Evolutionary conservation across 2,113 vertebrate genomes (phyloP).

Genomic region (Arenaria interpres): DNA sequence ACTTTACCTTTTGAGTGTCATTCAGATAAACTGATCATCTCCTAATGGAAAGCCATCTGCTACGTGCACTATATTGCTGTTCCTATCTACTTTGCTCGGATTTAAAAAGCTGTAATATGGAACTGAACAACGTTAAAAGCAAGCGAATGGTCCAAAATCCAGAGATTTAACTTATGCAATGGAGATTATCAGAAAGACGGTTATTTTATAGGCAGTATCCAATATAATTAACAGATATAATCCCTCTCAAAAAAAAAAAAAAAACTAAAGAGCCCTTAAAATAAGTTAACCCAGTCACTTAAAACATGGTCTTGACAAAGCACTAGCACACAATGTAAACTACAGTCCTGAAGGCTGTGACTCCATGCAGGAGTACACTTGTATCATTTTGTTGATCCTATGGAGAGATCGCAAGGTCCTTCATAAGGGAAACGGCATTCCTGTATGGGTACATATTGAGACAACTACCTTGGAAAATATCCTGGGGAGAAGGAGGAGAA

Average conservation of each 20-base stretch:
- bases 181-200: neutral
- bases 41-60: neutral
- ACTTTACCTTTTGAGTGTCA: neutral
- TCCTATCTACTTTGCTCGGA: neutral
- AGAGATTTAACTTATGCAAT: neutral
- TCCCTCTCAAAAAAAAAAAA: neutral
- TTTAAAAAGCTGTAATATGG: neutral
- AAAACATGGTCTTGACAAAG: neutral
- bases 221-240: neutral
- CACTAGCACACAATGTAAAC: neutral
- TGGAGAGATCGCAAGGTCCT: neutral
- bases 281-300: neutral
- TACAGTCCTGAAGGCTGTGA: neutral
- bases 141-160: neutral
- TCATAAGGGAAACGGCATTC: neutral
- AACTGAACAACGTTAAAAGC: neutral
- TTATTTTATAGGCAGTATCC: neutral
- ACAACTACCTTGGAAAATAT: neutral
- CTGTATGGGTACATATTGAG: neutral
- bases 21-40: neutral
- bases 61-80: rapidly evolving
- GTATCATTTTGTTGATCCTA: neutral
- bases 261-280: neutral
- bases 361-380: neutral
- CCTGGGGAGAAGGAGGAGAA: neutral